Conservation (phyloP, 2,888 invertebrate genomes). For the Scrobipalpa atriplicella region DNA sequence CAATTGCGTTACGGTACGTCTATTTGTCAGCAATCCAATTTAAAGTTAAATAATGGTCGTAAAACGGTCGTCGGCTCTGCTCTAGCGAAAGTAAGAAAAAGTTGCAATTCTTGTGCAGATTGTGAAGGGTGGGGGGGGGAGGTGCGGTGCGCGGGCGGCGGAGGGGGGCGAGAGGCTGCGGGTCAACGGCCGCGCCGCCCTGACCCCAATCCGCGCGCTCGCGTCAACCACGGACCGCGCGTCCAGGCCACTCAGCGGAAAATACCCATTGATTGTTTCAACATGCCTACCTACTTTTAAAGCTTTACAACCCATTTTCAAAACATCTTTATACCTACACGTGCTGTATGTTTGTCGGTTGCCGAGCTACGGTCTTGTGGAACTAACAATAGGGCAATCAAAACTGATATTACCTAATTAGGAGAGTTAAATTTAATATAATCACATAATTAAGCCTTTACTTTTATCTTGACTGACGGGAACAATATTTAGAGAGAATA, state of each 20-base stretch:
- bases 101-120: constrained; percentile 38
- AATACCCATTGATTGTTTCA: constrained; percentile 70
- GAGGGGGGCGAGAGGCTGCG: constrained; percentile 61
- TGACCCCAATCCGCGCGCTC: constrained; percentile 79
- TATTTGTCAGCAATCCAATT: constrained; percentile 40
- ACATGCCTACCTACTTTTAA: constrained; percentile 39
- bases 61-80: constrained; percentile 43
- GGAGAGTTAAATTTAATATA: too few species aligned
- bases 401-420: too few species aligned
- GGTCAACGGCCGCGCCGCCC: constrained; percentile 81
- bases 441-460: too few species aligned
- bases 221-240: constrained; percentile 80
- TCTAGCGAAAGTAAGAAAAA: constrained; percentile 50
- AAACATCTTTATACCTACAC: background rate
- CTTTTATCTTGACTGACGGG: too few species aligned
- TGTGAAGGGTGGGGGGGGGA: constrained; percentile 31
- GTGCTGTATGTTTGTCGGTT: background rate
- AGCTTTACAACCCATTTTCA: constrained; percentile 14
- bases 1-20: constrained; percentile 36
- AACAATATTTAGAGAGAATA: too few species aligned
- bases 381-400: too few species aligned
- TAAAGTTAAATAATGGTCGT: constrained; percentile 39
- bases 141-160: constrained; percentile 42
- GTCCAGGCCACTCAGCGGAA: constrained; percentile 77
- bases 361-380: too few species aligned